Percentiles rank a stretch among this genome's conserved stretches.
Conservation (phyloP, 1,140 invertebrate genomes). For the Drosophila persimilis region DNA sequence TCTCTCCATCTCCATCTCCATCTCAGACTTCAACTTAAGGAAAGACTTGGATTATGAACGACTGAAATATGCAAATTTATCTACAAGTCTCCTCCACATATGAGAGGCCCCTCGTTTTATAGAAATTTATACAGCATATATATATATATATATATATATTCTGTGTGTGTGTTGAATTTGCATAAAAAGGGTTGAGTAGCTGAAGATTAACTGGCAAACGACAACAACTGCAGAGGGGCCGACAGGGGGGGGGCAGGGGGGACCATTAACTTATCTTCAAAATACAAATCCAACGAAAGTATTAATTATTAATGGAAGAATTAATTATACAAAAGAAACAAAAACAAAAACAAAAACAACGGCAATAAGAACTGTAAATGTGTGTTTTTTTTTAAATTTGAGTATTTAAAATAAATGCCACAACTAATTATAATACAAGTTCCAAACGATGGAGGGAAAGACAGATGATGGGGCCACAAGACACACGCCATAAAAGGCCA, state of each 20-base stretch:
- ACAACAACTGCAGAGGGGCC: constrained; percentile 35
- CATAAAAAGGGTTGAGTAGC: constrained; percentile 80
- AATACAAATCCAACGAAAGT: constrained; percentile 19
- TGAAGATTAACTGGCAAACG: constrained; percentile 73
- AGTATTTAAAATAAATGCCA: neutral
- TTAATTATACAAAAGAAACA: constrained; percentile 32
- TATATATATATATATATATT: constrained; percentile 59
- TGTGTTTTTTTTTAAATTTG: too few relatives aligned
- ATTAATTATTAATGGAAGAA: constrained; percentile 40
- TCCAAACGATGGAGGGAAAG: neutral
- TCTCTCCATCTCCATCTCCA: constrained; percentile 17
- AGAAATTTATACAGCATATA: constrained; percentile 76
- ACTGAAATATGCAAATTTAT: constrained; percentile 79
- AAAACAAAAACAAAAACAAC: neutral
- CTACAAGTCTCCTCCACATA: constrained; percentile 71
- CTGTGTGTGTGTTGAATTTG: constrained; percentile 49
- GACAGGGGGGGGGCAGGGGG: constrained; percentile 1
- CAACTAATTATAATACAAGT: constrained; percentile 4
- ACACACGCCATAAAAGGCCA: too few relatives aligned
- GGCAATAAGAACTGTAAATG: constrained; percentile 30
- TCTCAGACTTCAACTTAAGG: constrained; percentile 67
- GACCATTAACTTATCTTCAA: constrained; percentile 39
- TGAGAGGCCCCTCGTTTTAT: constrained; percentile 69
- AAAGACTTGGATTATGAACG: constrained; percentile 80
- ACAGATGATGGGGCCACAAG: too few relatives aligned